A percentile compares a stretch with the other conserved stretches of the same genome.
Conservation (phyloP, 2,888 invertebrate species). For the Eilema depressum region DNA sequence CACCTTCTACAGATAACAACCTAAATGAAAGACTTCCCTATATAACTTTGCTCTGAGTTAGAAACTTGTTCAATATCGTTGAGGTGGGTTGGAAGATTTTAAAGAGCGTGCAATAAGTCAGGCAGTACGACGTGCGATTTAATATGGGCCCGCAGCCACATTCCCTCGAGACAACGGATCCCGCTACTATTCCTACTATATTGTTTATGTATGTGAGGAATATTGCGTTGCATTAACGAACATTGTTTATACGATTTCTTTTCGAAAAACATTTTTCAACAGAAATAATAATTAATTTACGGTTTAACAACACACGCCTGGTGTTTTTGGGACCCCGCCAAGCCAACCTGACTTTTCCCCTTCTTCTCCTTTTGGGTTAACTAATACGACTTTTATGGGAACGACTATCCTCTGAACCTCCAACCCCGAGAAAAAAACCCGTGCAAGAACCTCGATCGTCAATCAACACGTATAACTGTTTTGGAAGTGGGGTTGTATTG, state of each 20-base stretch:
- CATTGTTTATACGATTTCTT: background rate
- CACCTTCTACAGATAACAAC: constrained; percentile 24
- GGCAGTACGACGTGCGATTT: constrained; percentile 49
- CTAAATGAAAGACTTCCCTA: constrained; percentile 14
- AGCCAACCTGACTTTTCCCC: too few species aligned
- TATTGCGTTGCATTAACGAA: constrained; percentile 10
- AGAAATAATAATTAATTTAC: too few species aligned
- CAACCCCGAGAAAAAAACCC: too few species aligned
- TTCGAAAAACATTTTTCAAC: too few species aligned
- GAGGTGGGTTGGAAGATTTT: constrained; percentile 53
- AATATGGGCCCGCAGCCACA: constrained; percentile 55
- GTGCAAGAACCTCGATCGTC: too few species aligned
- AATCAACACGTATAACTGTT: too few species aligned
- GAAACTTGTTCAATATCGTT: constrained; percentile 62
- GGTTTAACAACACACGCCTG: too few species aligned
- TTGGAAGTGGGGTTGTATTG: too few species aligned
- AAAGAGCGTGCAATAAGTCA: constrained; percentile 58
- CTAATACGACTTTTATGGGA: too few species aligned
- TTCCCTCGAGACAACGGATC: constrained; percentile 46
- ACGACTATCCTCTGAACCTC: too few species aligned
- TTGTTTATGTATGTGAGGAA: constrained; percentile 1
- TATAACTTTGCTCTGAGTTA: constrained; percentile 39
- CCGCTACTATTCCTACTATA: constrained; percentile 35
- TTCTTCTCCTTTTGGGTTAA: background rate
- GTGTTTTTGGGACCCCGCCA: too few species aligned